phyloP scores from a whole-genome alignment of 2,113 vertebrate genomes.

The Hippolais icterina region DNA sequence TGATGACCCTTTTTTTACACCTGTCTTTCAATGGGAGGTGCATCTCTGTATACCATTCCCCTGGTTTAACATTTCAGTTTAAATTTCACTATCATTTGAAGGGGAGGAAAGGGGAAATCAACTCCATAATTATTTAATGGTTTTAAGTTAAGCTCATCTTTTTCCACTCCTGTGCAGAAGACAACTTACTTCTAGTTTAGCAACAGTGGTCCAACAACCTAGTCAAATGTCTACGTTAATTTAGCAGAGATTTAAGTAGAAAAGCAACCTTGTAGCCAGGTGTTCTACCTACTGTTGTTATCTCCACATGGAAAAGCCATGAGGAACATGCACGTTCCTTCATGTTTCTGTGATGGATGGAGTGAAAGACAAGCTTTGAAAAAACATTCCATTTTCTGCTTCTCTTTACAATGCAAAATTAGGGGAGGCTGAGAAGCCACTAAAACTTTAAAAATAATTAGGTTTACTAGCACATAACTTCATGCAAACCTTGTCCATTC shows the following conservation, averaged over 20 bases:
- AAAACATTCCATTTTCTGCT: not conserved
- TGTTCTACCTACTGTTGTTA: not conserved
- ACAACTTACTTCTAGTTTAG: not conserved
- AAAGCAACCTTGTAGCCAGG: not conserved
- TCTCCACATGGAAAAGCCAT: not conserved
- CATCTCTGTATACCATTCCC: not conserved
- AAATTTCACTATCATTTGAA: not conserved
- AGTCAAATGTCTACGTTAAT: not conserved
- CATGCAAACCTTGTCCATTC: not conserved
- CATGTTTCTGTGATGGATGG: not conserved
- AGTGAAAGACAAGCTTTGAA: not conserved
- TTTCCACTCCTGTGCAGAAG: not conserved
- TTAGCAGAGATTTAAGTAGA: not conserved
- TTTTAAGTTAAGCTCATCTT: not conserved
- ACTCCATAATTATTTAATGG: not conserved
- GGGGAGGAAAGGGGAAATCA: not conserved
- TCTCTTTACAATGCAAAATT: not conserved
- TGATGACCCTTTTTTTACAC: rapidly evolving
- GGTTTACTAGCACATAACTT: not conserved
- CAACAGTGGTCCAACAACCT: not conserved
- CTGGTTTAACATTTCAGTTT: not conserved
- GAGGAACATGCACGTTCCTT: not conserved
- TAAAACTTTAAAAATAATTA: not conserved
- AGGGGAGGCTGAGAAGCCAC: not conserved
- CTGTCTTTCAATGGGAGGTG: not conserved